Evolutionary conservation across 2,797 vertebrate species (phyloP).

Genomic region (Mionectes olivaceus): DNA sequence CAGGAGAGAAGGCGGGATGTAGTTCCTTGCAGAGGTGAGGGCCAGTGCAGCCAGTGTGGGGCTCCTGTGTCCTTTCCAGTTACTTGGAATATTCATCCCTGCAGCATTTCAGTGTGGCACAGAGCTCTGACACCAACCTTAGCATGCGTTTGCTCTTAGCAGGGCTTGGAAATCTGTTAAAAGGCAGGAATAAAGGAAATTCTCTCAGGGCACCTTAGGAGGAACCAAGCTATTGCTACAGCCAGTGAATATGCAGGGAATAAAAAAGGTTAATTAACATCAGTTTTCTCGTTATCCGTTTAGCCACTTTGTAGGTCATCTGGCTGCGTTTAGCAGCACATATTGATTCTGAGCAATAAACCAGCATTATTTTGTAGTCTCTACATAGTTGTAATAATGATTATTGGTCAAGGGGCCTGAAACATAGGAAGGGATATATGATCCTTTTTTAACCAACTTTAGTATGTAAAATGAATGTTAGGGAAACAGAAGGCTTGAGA

Average conservation of each 20-base stretch:
- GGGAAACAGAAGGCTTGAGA: not conserved
- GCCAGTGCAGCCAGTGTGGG: fast-evolving
- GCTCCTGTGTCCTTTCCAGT: not conserved
- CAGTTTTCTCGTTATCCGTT: not conserved
- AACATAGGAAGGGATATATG: not conserved
- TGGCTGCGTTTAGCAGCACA: not conserved
- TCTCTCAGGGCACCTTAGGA: not conserved
- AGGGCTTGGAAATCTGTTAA: not conserved
- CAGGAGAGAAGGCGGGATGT: fast-evolving
- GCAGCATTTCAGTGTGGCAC: not conserved
- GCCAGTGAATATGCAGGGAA: not conserved
- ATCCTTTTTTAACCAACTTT: not conserved
- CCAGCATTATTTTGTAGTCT: not conserved
- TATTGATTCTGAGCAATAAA: not conserved
- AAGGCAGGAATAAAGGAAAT: not conserved
- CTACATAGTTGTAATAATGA: fast-evolving
- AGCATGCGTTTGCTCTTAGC: not conserved
- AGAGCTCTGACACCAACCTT: not conserved
- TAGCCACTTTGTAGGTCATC: not conserved
- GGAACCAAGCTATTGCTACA: not conserved
- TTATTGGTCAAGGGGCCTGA: not conserved
- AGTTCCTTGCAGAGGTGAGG: not conserved
- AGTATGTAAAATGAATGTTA: not conserved
- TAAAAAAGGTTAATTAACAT: not conserved
- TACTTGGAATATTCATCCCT: fast-evolving